Conservation (phyloP, 1,140 invertebrate genomes). For the Drosophila bocki region DNA sequence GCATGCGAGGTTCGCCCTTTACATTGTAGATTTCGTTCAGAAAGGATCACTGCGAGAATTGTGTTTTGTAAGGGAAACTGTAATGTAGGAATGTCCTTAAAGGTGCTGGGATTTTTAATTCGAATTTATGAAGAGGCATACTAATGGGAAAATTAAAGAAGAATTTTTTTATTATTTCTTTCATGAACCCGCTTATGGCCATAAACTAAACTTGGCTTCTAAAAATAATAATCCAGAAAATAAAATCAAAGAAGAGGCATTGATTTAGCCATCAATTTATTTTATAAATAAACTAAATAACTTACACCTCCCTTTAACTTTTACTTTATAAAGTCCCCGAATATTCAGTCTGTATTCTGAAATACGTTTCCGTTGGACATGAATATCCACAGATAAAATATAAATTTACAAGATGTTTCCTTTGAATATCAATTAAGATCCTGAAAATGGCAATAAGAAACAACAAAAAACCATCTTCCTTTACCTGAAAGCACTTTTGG, state of each 20-base stretch:
- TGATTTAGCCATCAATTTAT: neutral
- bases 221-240: too few relatives aligned
- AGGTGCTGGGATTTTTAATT: neutral
- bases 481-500: constrained; percentile 9
- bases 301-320: neutral
- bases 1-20: constrained; percentile 13
- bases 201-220: too few relatives aligned
- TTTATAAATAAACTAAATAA: neutral
- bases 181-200: too few relatives aligned
- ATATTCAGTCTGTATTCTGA: too few relatives aligned
- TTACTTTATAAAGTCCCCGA: too few relatives aligned
- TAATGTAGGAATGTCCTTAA: neutral
- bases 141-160: neutral
- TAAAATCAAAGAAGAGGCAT: neutral
- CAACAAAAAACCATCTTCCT: neutral
- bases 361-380: too few relatives aligned
- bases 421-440: constrained; percentile 24
- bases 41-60: constrained; percentile 1
- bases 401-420: neutral
- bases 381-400: neutral
- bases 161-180: neutral
- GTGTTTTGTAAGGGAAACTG: neutral
- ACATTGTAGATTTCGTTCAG: constrained; percentile 28
- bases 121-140: neutral
- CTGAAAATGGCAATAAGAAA: neutral